A percentile compares a stretch with the other conserved stretches of the same genome.
These are phyloP conservation scores for Chelonoidis abingdonii DNA, from an alignment of 2,113 vertebrate genomes.

Conservation along the genomic window DNA sequence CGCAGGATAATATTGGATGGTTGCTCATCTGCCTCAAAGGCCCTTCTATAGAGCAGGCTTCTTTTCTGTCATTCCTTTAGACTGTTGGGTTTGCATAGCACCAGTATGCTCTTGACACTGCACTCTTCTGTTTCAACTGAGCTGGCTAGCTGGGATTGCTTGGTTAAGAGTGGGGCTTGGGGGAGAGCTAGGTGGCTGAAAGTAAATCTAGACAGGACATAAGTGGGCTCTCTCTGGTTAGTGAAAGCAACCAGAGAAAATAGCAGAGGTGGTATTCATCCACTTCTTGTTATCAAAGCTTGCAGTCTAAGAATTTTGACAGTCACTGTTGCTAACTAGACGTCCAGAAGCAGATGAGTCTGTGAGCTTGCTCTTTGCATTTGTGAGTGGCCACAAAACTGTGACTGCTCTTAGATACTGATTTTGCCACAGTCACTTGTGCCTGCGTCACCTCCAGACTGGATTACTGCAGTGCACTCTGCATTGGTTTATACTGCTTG, in stretches of 20 bases:
- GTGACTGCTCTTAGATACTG: rapidly evolving
- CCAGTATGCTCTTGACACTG: rapidly evolving
- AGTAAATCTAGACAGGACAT: rapidly evolving
- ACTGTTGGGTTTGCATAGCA: rapidly evolving
- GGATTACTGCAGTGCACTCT: rapidly evolving
- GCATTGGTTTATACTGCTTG: not conserved
- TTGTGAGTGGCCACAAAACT: not conserved
- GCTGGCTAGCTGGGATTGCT: not conserved
- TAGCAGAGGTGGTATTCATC: not conserved
- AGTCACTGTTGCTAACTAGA: not conserved
- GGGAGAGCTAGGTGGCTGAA: not conserved
- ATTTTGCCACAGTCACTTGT: rapidly evolving
- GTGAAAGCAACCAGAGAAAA: rapidly evolving
- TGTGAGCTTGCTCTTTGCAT: slow-evolving; percentile 18
- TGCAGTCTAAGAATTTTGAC: not conserved
- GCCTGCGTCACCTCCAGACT: not conserved
- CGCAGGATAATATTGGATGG: not conserved
- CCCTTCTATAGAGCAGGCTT: not conserved
- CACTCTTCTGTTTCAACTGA: not conserved
- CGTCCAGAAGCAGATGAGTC: not conserved
- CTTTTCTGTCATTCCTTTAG: not conserved
- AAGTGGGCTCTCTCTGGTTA: not conserved
- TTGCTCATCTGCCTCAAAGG: not conserved
- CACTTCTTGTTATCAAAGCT: not conserved
- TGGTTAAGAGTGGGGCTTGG: rapidly evolving